Percentiles rank a stretch among this genome's conserved stretches.
These are phyloP conservation scores for Colaptes auratus DNA, from an alignment of 2,113 vertebrate species.

Conservation along the genomic window DNA sequence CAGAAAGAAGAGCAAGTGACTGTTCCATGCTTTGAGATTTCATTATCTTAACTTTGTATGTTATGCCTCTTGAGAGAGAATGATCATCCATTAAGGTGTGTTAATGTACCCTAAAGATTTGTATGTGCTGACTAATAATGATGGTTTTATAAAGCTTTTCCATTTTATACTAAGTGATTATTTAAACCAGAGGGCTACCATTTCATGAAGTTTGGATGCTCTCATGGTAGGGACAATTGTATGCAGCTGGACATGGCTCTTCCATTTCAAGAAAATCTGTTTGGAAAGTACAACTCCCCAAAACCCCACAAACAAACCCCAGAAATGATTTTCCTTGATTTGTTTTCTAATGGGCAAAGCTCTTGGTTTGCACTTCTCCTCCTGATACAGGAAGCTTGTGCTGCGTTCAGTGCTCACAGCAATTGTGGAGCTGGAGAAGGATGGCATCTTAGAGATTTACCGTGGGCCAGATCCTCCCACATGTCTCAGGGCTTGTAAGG, in stretches of 20 bases:
- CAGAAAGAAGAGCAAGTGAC: not conserved
- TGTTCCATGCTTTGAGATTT: not conserved
- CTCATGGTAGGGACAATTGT: not conserved
- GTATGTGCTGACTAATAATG: not conserved
- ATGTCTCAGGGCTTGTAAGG: not conserved
- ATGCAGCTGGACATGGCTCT: not conserved
- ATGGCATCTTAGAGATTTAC: not conserved
- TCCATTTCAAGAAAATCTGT: not conserved
- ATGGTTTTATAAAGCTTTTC: constrained; percentile 13
- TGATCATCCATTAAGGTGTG: not conserved
- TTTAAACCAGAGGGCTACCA: not conserved
- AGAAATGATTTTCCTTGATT: not conserved
- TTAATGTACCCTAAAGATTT: not conserved
- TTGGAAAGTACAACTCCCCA: not conserved
- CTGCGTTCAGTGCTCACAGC: not conserved
- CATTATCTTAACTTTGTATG: constrained; percentile 5
- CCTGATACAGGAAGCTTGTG: not conserved
- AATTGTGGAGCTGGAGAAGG: not conserved
- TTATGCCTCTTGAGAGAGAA: not conserved
- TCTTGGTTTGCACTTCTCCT: not conserved
- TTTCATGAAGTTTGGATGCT: not conserved
- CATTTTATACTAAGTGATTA: not conserved
- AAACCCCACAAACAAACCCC: fast-evolving
- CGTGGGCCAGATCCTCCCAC: fast-evolving
- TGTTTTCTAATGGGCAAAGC: not conserved